Evolutionary conservation across 2,888 invertebrate genomes (phyloP).

Genomic region (Ophion obscuratus): DNA sequence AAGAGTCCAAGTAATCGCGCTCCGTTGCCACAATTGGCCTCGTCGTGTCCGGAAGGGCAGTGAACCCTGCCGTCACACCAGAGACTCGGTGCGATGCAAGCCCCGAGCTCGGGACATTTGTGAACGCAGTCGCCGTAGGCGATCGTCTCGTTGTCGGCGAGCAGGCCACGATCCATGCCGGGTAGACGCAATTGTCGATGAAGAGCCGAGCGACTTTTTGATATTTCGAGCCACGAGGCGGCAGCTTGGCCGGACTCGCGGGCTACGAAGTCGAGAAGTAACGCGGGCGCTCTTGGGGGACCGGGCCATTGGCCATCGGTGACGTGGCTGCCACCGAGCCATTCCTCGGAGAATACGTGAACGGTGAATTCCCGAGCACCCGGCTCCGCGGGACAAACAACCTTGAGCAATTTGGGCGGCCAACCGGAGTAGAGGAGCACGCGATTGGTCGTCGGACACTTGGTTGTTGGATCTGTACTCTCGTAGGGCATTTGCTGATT

Average conservation of each 20-base stretch:
- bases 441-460: slow-evolving; percentile 92
- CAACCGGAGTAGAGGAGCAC: slow-evolving; percentile 92
- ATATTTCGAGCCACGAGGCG: slow-evolving; percentile 92
- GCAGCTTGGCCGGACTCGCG: slow-evolving; percentile 90
- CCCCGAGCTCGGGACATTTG: slow-evolving; percentile 83
- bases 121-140: slow-evolving; percentile 80
- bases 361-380: slow-evolving; percentile 88
- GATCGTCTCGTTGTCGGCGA: slow-evolving; percentile 75
- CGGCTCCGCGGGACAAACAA: slow-evolving; percentile 90
- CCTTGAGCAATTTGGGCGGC: slow-evolving; percentile 85
- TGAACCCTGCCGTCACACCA: slow-evolving; percentile 85
- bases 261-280: slow-evolving; percentile 89
- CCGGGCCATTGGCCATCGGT: slow-evolving; percentile 78
- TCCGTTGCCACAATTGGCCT: slow-evolving; percentile 86
- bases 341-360: slow-evolving; percentile 92
- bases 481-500: slow-evolving; percentile 82
- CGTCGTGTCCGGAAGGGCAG: slow-evolving; percentile 87
- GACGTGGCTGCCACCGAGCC: slow-evolving; percentile 86
- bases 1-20: slow-evolving; percentile 86
- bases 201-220: slow-evolving; percentile 87
- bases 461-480: slow-evolving; percentile 75
- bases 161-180: slow-evolving; percentile 70
- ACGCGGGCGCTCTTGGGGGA: slow-evolving; percentile 86
- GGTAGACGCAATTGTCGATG: slow-evolving; percentile 86
- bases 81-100: slow-evolving; percentile 83